Evolutionary conservation across 2,797 vertebrate genomes (phyloP), one percentile per base, ranked within the genome.

Genomic region (Gymnothorax javanicus): DNA sequence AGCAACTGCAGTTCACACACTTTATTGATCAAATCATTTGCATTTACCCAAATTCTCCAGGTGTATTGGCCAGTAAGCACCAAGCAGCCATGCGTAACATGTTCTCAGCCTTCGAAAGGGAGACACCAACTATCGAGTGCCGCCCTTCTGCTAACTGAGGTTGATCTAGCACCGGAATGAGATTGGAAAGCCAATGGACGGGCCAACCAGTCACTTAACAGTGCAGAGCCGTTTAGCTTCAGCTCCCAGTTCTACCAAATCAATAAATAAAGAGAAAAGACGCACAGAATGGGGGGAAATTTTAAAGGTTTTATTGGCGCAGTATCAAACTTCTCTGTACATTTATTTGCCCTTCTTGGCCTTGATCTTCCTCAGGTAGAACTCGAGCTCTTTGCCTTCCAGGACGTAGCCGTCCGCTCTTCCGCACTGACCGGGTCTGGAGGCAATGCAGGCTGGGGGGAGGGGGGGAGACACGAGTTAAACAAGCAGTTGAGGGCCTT

Each of bases 281-380:
- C 5, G 62, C 54, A 82, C 33, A 20, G 84, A 33, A 86, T 81
- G 56, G 64, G 62, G 62, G 71, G 83, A 15, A 69, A 79, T 33
- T 82, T 50, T 59, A 15, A 52, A 73, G 23, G 6, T 95, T 95
- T 96, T 96, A 94, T 96, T 87, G 93, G 91, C 71, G 91, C 92
- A 12, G 62, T 83, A 95, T 93, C 94, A 95, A 89, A 95, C 82
- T 90, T 86, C 83, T 93, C 93, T 95, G 93, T 93, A 93, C 92
- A 95, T 95, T 96, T 96, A 99, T 99, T 99, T 99, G 97, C 99
- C 99, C 96, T 99, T 99, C 93, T 99, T 98, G 95, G 98, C 98
- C 94, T 98, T 99, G 94, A 99, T 99, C 93, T 99, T 99, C 95
- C 98, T 98, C 95, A 98, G 91, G 92, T 99, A 99, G 95, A 99